Evolutionary conservation across 1,140 invertebrate species (phyloP), one percentile per base, ranked within the genome.

Genomic region (Euura saliciscinereae): DNA sequence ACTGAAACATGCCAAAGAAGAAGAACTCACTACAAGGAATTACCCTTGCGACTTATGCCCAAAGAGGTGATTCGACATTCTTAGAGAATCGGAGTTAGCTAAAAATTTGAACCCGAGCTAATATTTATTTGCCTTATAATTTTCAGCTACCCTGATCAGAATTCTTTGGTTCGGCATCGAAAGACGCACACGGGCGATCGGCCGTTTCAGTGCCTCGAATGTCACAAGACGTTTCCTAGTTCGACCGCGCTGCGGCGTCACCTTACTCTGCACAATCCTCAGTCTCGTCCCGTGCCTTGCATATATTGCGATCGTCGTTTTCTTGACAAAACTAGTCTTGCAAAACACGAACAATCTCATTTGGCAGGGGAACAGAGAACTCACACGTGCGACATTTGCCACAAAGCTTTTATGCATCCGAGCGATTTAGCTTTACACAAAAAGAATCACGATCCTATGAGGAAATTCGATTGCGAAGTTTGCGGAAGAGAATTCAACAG

Each of bases 401-500:
- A 85, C 69, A 88, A 88, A 71, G 75, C 82, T 43, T 88, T 87
- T 59, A 71, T 79, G 8, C 80, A 83, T 64, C 71, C 78, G 64
- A 80, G 76, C 44, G 86, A 88, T 69, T 78, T 88, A 45, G 81
- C 73, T 73, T 75, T 87, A 44, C 86, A 88, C 72, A 86, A 86
- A 75, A 87, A 86, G 75, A 82, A 86, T 82, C 86, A 87, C 69
- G 86, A 88, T 77, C 84, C 85, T 44, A 85, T 86, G 73, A 86
- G 84, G 77, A 88, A 88, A 78, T 87, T 86, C 76, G 85, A 88
- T 79, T 88, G 86, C 73, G 85, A 85, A 75, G 85, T 87, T 67
- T 88, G 86, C 80, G 86, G 86, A 77, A 82, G 86, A 72, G 86
- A 88, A 80, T 87, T 88, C 76, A 88, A 87, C 82, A 81, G 86